Evolutionary conservation across 2,888 invertebrate genomes (phyloP).

Genomic region (Beris morrisii): DNA sequence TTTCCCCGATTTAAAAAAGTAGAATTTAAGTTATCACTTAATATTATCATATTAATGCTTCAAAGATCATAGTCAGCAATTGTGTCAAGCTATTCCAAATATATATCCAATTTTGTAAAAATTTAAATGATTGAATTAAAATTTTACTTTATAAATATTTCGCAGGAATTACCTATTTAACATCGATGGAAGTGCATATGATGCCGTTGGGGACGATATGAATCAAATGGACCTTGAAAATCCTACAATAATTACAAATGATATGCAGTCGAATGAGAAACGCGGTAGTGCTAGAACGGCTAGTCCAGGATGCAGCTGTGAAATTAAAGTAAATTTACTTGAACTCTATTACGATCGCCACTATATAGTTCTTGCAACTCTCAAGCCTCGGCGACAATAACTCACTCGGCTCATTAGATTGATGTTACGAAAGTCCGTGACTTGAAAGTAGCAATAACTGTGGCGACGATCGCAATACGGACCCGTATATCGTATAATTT

Average conservation of each 20-base stretch:
- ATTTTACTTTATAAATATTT: no score
- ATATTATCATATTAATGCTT: not conserved
- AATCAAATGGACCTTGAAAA: conserved; percentile 5
- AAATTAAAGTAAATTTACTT: conserved; percentile 47
- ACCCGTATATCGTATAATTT: not conserved
- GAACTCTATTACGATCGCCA: no score
- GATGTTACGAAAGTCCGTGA: not conserved
- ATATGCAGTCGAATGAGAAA: conserved; percentile 42
- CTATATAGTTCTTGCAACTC: no score
- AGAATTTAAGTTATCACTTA: not conserved
- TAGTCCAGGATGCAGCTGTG: conserved; percentile 50
- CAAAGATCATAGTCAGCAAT: no score
- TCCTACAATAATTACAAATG: conserved; percentile 12
- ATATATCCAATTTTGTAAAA: no score
- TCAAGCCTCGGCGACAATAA: conserved; percentile 14
- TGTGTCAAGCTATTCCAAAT: no score
- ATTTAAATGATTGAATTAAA: no score
- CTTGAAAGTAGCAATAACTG: no score
- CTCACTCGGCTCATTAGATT: not conserved
- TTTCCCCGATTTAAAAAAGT: not conserved
- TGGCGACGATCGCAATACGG: no score
- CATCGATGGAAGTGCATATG: not conserved
- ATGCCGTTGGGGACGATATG: conserved; percentile 2
- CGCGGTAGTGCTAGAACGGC: conserved; percentile 39
- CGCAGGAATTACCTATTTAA: conserved; percentile 10